Evolutionary conservation across 1,140 invertebrate genomes (phyloP).

Genomic region (Lerema accius): DNA sequence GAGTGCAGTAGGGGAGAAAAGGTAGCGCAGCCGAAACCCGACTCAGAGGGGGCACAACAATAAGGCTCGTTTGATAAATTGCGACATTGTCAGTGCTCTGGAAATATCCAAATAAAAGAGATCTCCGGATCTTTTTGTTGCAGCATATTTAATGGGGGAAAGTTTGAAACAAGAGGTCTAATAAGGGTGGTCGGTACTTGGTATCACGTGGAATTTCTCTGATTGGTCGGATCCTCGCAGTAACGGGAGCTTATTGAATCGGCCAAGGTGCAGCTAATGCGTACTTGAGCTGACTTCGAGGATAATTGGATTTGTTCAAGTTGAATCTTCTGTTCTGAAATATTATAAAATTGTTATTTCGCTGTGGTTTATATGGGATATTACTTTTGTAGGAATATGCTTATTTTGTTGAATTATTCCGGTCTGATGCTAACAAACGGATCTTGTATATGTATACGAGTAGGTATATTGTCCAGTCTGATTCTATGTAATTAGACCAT

Average conservation of each 20-base stretch:
- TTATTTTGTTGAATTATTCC: background rate
- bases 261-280: slow-evolving; percentile 21
- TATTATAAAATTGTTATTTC: background rate
- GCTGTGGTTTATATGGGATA: background rate
- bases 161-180: slow-evolving; percentile 36
- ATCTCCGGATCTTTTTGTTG: slow-evolving; percentile 43
- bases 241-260: slow-evolving; percentile 20
- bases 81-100: slow-evolving; percentile 69
- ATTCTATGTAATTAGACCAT: too few relatives aligned
- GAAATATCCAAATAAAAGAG: slow-evolving; percentile 48
- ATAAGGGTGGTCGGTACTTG: slow-evolving; percentile 36
- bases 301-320: slow-evolving; percentile 21
- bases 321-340: slow-evolving; percentile 4
- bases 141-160: slow-evolving; percentile 35
- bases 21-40: slow-evolving; percentile 54
- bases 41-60: slow-evolving; percentile 66
- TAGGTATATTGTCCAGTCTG: too few relatives aligned
- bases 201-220: slow-evolving; percentile 54
- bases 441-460: too few relatives aligned
- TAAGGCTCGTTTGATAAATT: slow-evolving; percentile 79
- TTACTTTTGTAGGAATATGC: background rate
- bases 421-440: too few relatives aligned
- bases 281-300: slow-evolving; percentile 14
- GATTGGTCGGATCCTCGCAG: slow-evolving; percentile 46
- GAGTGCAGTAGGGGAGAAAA: slow-evolving; percentile 56